These are phyloP conservation scores for Dromas ardeola DNA, from an alignment of 2,113 vertebrate genomes.

Conservation along the genomic window DNA sequence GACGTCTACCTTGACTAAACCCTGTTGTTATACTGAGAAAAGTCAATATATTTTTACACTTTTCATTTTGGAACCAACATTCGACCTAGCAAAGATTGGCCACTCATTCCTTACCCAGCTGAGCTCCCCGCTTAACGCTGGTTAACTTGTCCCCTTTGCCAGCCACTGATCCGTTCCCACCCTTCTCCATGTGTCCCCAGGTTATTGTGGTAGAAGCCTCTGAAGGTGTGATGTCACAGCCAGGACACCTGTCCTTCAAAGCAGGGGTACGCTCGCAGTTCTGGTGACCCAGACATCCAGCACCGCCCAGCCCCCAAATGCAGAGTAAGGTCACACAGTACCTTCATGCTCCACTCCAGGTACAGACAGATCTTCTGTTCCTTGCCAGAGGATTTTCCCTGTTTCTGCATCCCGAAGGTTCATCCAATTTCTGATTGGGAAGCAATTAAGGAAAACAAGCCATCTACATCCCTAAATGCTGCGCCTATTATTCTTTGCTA, in stretches of 20 bases:
- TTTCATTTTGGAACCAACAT: neutral
- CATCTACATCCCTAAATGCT: neutral
- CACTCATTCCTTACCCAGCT: neutral
- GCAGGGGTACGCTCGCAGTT: neutral
- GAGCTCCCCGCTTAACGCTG: neutral
- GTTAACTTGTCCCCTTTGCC: neutral
- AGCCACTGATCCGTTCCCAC: neutral
- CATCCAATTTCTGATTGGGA: slow-evolving; percentile 93
- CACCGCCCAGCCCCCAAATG: neutral
- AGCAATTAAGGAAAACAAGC: slow-evolving; percentile 71
- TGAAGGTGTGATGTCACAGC: neutral
- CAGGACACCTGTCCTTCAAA: neutral
- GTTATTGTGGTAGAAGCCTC: neutral
- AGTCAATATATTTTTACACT: neutral
- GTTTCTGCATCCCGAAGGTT: slow-evolving; percentile 98
- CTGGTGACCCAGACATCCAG: neutral
- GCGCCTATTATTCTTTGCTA: neutral
- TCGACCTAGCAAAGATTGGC: neutral
- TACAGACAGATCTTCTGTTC: slow-evolving; percentile 95
- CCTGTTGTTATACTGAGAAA: neutral
- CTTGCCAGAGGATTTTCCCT: slow-evolving; percentile 98
- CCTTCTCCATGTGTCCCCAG: neutral
- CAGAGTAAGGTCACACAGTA: slow-evolving; percentile 50
- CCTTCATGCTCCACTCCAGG: slow-evolving; percentile 99
- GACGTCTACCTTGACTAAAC: neutral